Percentiles rank a stretch among this genome's conserved stretches.
These are phyloP conservation scores for Umimayanthus kanabou DNA, from an alignment of 92 coral and sea anemone species.

Conservation along the genomic window DNA sequence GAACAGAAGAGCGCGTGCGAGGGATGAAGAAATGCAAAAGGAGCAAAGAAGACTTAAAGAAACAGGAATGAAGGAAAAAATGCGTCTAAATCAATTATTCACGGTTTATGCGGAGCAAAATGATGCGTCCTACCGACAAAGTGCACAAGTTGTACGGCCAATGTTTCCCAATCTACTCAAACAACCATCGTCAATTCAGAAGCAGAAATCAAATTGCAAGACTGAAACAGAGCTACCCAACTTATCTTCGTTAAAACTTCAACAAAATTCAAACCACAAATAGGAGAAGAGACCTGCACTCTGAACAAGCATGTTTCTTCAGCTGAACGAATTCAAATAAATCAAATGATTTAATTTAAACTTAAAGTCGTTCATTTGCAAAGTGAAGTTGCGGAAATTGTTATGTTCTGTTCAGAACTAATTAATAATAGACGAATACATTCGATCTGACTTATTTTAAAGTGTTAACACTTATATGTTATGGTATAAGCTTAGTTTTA, in stretches of 20 bases:
- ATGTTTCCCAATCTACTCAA: constrained; percentile 81
- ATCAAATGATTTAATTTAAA: not conserved
- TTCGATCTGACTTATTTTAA: no score
- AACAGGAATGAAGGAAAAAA: constrained; percentile 68
- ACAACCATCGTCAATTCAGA: constrained; percentile 46
- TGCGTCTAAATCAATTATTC: constrained; percentile 70
- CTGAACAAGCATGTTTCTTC: not conserved
- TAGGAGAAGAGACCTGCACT: not conserved
- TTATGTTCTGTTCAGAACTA: no score
- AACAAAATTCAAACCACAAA: not conserved
- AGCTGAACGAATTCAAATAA: not conserved
- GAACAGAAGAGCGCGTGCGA: constrained; percentile 54
- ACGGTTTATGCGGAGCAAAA: constrained; percentile 87
- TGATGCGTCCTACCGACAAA: constrained; percentile 72
- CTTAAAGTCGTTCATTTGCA: not conserved
- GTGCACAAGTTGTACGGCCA: constrained; percentile 73
- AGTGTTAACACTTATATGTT: no score
- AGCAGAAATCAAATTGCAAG: constrained; percentile 37
- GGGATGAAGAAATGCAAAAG: constrained; percentile 39
- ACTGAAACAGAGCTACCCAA: constrained; percentile 42
- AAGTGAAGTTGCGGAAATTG: not conserved
- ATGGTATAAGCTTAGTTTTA: no score
- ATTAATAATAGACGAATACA: no score
- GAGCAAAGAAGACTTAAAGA: constrained; percentile 53
- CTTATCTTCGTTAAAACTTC: constrained; percentile 39